Conservation (phyloP, 2,888 invertebrate species). For the Hydriomena furcata region DNA sequence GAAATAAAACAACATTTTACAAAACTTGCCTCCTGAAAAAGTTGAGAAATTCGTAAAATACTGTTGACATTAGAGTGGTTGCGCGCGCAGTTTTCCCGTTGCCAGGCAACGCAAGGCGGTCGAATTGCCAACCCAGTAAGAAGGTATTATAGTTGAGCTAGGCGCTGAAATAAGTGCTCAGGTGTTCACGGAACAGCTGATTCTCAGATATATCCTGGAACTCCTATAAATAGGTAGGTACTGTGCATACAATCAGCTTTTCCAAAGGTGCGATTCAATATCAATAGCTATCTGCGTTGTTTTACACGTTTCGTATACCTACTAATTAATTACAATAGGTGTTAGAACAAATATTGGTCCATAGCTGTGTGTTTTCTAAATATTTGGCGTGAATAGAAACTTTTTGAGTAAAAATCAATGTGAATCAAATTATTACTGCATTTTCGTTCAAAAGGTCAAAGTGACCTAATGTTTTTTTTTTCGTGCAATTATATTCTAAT, state of each 20-base stretch:
- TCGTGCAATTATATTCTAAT: no score
- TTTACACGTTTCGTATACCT: not conserved
- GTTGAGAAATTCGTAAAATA: constrained; percentile 60
- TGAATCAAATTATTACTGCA: no score
- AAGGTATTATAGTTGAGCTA: constrained; percentile 20
- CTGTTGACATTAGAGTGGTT: constrained; percentile 50
- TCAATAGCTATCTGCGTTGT: not conserved
- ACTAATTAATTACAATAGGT: no score
- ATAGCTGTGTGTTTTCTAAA: no score
- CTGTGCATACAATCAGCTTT: not conserved
- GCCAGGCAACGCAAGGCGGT: constrained; percentile 55
- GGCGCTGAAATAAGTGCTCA: constrained; percentile 6
- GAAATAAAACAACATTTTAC: constrained; percentile 23
- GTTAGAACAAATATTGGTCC: no score
- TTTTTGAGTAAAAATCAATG: no score
- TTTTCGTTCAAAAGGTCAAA: no score
- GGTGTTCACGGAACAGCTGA: constrained; percentile 1
- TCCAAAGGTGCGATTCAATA: not conserved
- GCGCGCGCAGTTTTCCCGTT: constrained; percentile 71
- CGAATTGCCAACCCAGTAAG: constrained; percentile 20
- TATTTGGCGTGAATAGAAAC: no score
- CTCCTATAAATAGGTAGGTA: not conserved
- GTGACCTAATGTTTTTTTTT: no score
- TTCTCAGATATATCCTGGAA: not conserved
- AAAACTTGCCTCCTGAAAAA: constrained; percentile 42